These are phyloP conservation scores for Pomacea canaliculata DNA, from an alignment of 2,888 invertebrate genomes.

Conservation along the genomic window DNA sequence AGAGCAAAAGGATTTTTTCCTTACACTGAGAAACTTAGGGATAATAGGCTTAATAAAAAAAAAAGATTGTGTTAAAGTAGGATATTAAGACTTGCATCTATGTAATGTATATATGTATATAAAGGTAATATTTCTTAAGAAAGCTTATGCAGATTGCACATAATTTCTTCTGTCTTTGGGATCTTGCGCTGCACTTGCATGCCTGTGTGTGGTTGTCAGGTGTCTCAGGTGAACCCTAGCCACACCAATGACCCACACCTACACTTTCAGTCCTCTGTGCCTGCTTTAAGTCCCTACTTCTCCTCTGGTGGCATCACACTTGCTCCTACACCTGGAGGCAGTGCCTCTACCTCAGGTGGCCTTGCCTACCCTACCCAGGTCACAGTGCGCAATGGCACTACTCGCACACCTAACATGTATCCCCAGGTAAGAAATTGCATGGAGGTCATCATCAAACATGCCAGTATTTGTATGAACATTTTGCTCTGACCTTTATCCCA, in stretches of 20 bases:
- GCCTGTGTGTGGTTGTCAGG: background rate
- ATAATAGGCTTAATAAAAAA: too few species aligned
- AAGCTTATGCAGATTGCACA: background rate
- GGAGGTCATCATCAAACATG: too few species aligned
- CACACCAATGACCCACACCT: background rate
- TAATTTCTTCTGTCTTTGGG: conserved; percentile 1
- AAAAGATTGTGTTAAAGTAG: too few species aligned
- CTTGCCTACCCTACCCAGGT: background rate
- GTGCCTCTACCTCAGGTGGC: conserved; percentile 2
- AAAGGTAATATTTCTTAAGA: too few species aligned
- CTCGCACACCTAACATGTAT: background rate
- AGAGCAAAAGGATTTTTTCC: too few species aligned
- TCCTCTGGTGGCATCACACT: conserved; percentile 5
- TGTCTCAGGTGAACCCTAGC: conserved; percentile 17
- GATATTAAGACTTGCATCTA: too few species aligned
- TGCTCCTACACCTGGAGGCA: conserved; percentile 28
- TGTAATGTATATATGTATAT: too few species aligned
- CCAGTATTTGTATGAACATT: too few species aligned
- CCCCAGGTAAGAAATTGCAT: background rate
- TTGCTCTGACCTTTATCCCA: too few species aligned
- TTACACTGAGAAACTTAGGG: too few species aligned
- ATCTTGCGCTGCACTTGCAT: background rate
- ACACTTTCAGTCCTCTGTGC: conserved; percentile 1
- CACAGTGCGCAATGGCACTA: background rate
- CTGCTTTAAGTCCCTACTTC: conserved; percentile 17